Base-by-base conservation (phyloP, 2,888 invertebrate species). In the Zootermopsis nevadensis region DNA sequence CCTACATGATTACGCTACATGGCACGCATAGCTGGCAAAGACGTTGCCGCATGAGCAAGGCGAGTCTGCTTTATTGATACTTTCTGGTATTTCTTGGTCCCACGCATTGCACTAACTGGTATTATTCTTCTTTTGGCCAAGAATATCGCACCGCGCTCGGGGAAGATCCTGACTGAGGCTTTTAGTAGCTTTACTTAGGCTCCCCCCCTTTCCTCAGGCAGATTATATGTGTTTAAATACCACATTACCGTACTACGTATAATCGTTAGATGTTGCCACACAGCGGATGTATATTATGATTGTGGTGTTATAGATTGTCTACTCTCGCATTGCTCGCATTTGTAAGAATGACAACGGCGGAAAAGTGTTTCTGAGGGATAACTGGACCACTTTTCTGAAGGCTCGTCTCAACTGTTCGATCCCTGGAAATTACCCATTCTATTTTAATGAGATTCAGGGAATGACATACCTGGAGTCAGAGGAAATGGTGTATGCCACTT, bases 301-400 rank as follows among this genome's bases (percentile, higher is more conserved):
- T 48, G 48, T 48, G 12, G 19, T 35, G 38, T 83, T 84, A 80
- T 89, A 96, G 96, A 94, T 93, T 87, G 93, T 97, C 60, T 98
- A 97, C 89, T 97, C 98, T 1, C 93, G 98, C 86, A 96, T 98
- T 83, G 98, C 96, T 0, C 92, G 98, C 81, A 95, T 98, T 3
- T 98, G 98, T 89, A 98, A 98, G 90, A 95, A 95, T 88, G 98
- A 98, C 88, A 91, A 92, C 3, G 96, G 96, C n/a, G 90, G 90
- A 3, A 93, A 94, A 86, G 90, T 94, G 83, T 91, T 95, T 88
- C 91, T 95, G 88, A 94, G 94, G 86, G 95, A 97, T 86, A 96
- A 94, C 86, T 98, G 98, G 97, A 96, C 96, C n/a, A 97, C 97
- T 0, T 97, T 96, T 89, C 90, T 96, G 27, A 97, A 97, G 89